Evolutionary conservation across 2,888 invertebrate species (phyloP).

Genomic region (Monopis laevigella): DNA sequence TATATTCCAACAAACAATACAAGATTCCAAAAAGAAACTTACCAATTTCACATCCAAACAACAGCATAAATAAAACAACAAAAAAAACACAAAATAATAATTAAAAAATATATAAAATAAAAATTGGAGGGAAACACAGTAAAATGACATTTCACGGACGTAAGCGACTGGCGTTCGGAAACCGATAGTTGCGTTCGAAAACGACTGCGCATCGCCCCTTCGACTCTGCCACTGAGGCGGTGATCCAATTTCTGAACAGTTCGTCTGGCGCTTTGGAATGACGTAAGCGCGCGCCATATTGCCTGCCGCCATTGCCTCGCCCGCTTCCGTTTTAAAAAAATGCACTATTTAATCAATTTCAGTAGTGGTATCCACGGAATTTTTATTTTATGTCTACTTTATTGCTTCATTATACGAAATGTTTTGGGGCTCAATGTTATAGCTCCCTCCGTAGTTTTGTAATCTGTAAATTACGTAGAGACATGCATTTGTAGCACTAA

Average conservation of each 20-base stretch:
- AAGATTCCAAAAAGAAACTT: not conserved
- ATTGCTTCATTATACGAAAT: too few relatives aligned
- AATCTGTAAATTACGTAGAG: too few relatives aligned
- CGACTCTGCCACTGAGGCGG: constrained; percentile 3
- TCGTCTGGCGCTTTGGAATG: constrained; percentile 7
- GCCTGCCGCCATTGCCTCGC: constrained; percentile 6
- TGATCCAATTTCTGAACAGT: constrained; percentile 12
- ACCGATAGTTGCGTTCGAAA: not conserved
- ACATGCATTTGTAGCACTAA: too few relatives aligned
- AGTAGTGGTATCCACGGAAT: too few relatives aligned
- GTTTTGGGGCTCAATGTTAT: too few relatives aligned
- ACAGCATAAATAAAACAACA: not conserved
- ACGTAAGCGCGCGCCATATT: constrained; percentile 12
- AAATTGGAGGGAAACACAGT: not conserved
- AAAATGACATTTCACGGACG: constrained; percentile 1
- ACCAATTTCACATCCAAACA: not conserved
- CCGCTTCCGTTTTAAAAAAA: constrained; percentile 8
- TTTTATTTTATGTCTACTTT: too few relatives aligned
- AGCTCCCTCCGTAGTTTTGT: too few relatives aligned
- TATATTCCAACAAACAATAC: not conserved
- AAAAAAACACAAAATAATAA: constrained; percentile 1
- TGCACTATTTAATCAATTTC: constrained; percentile 7
- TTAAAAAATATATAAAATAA: not conserved
- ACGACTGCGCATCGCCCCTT: constrained; percentile 2
- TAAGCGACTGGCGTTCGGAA: not conserved